phyloP scores from a whole-genome alignment of 2,888 invertebrate species.

The Habroteleia sp. region DNA sequence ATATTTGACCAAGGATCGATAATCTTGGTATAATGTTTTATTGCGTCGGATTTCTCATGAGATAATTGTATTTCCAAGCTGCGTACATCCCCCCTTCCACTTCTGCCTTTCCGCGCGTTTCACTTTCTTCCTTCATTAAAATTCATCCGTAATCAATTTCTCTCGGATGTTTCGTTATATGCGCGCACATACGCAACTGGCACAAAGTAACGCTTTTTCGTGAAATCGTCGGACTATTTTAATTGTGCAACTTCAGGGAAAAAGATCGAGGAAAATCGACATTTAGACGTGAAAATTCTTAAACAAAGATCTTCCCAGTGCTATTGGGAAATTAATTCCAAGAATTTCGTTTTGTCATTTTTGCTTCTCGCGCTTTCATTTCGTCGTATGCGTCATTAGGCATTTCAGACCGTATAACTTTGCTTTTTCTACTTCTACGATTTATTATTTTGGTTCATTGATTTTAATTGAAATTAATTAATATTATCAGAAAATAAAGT shows the following conservation, averaged over 20 bases:
- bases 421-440: too few relatives aligned
- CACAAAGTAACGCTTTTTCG: too few relatives aligned
- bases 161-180: constrained; percentile 10
- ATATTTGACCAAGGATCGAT: constrained; percentile 34
- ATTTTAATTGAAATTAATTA: too few relatives aligned
- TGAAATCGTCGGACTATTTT: constrained; percentile 2
- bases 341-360: background rate
- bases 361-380: background rate
- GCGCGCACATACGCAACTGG: background rate
- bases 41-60: constrained; percentile 25
- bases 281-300: too few relatives aligned
- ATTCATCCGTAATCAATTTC: constrained; percentile 26
- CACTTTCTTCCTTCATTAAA: constrained; percentile 38
- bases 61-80: constrained; percentile 21
- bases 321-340: too few relatives aligned
- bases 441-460: too few relatives aligned
- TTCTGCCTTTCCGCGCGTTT: constrained; percentile 18
- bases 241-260: background rate
- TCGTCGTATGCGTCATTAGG: background rate
- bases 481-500: too few relatives aligned
- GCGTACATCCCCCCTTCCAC: too few relatives aligned
- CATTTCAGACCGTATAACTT: too few relatives aligned
- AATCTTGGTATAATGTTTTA: constrained; percentile 25
- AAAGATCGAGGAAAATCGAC: too few relatives aligned
- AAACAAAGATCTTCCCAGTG: too few relatives aligned